phyloP scores from a whole-genome alignment of 2,113 vertebrate species.

The Stercorarius parasiticus region DNA sequence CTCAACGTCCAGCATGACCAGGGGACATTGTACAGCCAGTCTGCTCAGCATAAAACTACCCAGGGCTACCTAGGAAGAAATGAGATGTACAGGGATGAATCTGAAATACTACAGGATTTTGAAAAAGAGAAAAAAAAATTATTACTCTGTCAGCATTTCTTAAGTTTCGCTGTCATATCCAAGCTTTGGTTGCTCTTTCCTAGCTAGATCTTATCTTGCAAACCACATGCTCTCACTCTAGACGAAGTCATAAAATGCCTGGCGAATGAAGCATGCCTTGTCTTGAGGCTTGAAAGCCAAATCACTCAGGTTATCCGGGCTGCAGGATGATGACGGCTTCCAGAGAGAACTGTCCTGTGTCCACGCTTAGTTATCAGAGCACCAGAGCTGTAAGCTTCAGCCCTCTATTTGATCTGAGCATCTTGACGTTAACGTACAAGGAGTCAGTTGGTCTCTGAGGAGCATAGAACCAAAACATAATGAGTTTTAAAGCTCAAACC shows the following conservation, averaged over 20 bases:
- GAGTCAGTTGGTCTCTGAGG: not conserved
- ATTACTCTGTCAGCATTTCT: conserved; percentile 6
- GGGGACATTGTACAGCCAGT: not conserved
- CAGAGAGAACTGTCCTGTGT: not conserved
- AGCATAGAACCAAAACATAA: not conserved
- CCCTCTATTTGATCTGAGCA: not conserved
- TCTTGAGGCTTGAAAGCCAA: not conserved
- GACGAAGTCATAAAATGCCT: not conserved
- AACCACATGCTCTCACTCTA: not conserved
- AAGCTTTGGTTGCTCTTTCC: not conserved
- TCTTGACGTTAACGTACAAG: not conserved
- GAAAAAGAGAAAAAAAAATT: not conserved
- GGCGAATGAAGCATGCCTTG: not conserved
- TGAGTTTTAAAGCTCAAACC: conserved; percentile 43
- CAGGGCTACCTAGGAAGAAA: not conserved
- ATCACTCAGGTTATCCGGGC: not conserved
- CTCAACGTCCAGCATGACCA: not conserved
- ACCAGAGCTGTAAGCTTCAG: not conserved
- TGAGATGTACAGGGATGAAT: not conserved
- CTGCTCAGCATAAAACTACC: not conserved
- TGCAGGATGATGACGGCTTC: not conserved
- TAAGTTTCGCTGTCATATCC: not conserved
- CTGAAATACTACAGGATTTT: not conserved
- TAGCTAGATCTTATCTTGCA: conserved; percentile 38
- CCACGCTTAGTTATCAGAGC: not conserved